Percentiles rank a stretch among this genome's conserved stretches.
Conservation (phyloP, 2,888 invertebrate species). For the Emmelina monodactyla region DNA sequence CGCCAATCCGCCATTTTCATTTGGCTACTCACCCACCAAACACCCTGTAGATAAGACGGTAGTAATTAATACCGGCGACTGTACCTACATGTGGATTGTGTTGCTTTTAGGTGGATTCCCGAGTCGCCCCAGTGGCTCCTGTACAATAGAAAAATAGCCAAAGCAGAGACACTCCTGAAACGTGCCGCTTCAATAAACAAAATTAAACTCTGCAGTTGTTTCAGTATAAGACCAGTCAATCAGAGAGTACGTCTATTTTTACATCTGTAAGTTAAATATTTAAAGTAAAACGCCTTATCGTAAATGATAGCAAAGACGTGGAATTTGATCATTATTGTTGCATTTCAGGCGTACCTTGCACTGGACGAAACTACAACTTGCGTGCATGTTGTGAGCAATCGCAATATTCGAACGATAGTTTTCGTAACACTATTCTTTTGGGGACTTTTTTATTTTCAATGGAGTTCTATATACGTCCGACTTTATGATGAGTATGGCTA, state of each 20-base stretch:
- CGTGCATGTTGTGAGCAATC: conserved; percentile 30
- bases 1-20: too few relatives aligned
- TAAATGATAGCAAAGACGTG: neutral
- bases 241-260: conserved; percentile 44
- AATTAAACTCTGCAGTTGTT: conserved; percentile 35
- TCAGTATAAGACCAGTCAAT: conserved; percentile 54
- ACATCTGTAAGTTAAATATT: conserved; percentile 9
- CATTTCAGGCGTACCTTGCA: conserved; percentile 43
- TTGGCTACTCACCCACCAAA: too few relatives aligned
- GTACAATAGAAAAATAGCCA: conserved; percentile 33
- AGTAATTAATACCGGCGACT: too few relatives aligned
- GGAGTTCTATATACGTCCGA: conserved; percentile 37
- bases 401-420: conserved; percentile 33
- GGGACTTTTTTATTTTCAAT: conserved; percentile 34
- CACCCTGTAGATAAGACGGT: too few relatives aligned
- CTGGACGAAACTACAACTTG: conserved; percentile 43
- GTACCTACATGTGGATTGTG: too few relatives aligned
- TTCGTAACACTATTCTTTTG: conserved; percentile 28
- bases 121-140: conserved; percentile 58
- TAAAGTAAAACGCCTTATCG: neutral
- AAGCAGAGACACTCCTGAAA: conserved; percentile 37
- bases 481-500: conserved; percentile 25
- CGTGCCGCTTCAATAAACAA: conserved; percentile 37
- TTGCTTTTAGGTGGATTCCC: conserved; percentile 38
- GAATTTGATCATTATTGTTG: neutral